A percentile compares a stretch with the other conserved stretches of the same genome.
Conservation (phyloP, 1,140 invertebrate species). For the Drepana arcuata region DNA sequence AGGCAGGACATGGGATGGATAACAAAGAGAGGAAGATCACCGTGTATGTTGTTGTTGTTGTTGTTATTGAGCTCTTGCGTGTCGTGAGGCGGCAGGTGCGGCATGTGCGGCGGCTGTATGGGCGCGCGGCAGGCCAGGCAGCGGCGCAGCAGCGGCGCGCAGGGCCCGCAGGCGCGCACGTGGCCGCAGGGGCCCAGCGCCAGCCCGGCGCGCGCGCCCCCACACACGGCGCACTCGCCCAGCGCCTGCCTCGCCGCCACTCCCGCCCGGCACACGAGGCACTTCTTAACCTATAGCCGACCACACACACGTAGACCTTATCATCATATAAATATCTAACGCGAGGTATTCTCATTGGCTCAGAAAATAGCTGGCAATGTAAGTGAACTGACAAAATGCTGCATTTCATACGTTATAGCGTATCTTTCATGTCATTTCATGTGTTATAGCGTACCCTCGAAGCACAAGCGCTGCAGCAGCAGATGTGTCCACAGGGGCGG, state of each 20-base stretch:
- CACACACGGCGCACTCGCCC: slow-evolving; percentile 96
- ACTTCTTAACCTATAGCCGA: slow-evolving; percentile 89
- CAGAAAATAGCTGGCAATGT: too few relatives aligned
- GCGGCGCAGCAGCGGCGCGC: slow-evolving; percentile 95
- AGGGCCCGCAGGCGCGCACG: slow-evolving; percentile 94
- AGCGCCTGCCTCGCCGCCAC: slow-evolving; percentile 81
- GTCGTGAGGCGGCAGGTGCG: slow-evolving; percentile 4
- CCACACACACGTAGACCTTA: too few relatives aligned
- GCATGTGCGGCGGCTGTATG: slow-evolving; percentile 78
- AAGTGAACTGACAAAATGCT: too few relatives aligned
- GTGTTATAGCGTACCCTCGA: too few relatives aligned
- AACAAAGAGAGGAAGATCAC: too few relatives aligned
- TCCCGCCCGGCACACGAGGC: slow-evolving; percentile 91
- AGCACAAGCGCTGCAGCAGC: slow-evolving; percentile 92
- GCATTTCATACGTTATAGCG: too few relatives aligned
- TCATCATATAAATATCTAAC: too few relatives aligned
- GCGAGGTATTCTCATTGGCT: too few relatives aligned
- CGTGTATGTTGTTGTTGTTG: too few relatives aligned
- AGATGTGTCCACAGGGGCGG: slow-evolving; percentile 93
- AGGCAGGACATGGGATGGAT: too few relatives aligned
- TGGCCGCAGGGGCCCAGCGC: slow-evolving; percentile 95
- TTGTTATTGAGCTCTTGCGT: slow-evolving; percentile 1
- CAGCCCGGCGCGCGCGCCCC: slow-evolving; percentile 91
- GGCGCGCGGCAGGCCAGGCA: slow-evolving; percentile 94
- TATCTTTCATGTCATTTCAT: too few relatives aligned